A percentile compares a stretch with the other conserved stretches of the same genome.
Evolutionary conservation across 2,888 invertebrate species (phyloP).

Genomic region (Theodoxus fluviatilis): DNA sequence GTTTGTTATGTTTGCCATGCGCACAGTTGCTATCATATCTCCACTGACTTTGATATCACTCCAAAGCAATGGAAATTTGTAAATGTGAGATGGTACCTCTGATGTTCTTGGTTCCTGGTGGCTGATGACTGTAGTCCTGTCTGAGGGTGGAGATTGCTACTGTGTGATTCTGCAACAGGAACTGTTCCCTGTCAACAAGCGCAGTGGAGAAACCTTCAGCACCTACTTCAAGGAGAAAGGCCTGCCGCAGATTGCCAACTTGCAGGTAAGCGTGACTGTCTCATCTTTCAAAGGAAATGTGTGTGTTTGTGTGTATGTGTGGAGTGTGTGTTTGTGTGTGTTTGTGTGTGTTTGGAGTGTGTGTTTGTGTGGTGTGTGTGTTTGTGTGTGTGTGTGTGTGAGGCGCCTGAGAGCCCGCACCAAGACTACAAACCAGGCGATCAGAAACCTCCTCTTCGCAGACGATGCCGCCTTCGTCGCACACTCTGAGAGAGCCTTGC

Average conservation of each 20-base stretch:
- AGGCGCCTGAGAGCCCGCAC: too few relatives aligned
- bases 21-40: background rate
- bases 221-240: conserved; percentile 81
- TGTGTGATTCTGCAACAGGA: conserved; percentile 69
- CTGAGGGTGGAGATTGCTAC: background rate
- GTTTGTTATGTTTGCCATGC: background rate
- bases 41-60: background rate
- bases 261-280: conserved; percentile 69
- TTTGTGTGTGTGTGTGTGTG: too few relatives aligned
- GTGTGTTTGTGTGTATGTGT: background rate
- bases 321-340: too few relatives aligned
- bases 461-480: too few relatives aligned
- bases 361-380: too few relatives aligned
- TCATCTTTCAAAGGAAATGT: background rate
- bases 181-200: conserved; percentile 92
- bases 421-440: too few relatives aligned
- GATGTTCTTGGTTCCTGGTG: too few relatives aligned
- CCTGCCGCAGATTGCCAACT: conserved; percentile 77
- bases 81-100: background rate
- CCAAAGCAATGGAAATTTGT: background rate
- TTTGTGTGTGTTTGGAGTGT: too few relatives aligned
- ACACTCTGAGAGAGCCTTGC: too few relatives aligned
- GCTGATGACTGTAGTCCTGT: too few relatives aligned
- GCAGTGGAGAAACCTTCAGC: conserved; percentile 85
- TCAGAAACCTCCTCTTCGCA: too few relatives aligned